phyloP scores from a whole-genome alignment of 2,797 vertebrate genomes.

The Eupleurogrammus muticus region DNA sequence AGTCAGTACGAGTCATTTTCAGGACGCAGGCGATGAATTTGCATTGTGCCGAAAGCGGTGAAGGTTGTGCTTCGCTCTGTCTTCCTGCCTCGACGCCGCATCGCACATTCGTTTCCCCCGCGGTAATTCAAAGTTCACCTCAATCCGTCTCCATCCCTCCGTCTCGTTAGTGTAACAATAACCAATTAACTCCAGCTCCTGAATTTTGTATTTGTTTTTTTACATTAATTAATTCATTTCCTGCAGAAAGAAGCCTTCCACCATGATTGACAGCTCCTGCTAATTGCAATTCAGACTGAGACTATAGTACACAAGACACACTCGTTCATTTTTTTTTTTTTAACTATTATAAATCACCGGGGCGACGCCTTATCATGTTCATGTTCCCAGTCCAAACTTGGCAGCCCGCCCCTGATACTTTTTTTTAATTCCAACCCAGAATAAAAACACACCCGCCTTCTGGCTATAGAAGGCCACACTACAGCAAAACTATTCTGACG shows the following conservation, averaged over 20 bases:
- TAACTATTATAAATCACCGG: too few species aligned
- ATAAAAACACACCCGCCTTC: too few species aligned
- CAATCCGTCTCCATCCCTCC: slow-evolving; percentile 41
- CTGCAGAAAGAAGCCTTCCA: slow-evolving; percentile 55
- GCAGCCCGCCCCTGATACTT: too few species aligned
- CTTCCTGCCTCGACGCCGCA: too few species aligned
- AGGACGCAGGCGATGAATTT: neutral
- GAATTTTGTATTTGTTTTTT: slow-evolving; percentile 63
- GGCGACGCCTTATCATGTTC: too few species aligned
- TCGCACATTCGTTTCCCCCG: slow-evolving; percentile 9
- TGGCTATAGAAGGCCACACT: too few species aligned
- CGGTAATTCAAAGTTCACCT: slow-evolving; percentile 31
- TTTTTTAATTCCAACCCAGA: too few species aligned
- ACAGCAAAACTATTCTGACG: too few species aligned
- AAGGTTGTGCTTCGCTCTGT: neutral
- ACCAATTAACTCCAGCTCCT: slow-evolving; percentile 64
- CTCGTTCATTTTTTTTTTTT: neutral
- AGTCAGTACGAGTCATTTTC: too few species aligned
- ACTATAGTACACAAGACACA: neutral
- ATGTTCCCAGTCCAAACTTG: too few species aligned
- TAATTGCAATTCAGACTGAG: slow-evolving; percentile 61
- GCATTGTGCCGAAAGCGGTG: neutral
- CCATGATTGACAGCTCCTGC: slow-evolving; percentile 66
- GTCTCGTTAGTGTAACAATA: slow-evolving; percentile 70
- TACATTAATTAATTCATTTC: slow-evolving; percentile 71